Evolutionary conservation across 2,888 invertebrate genomes (phyloP).

Genomic region (Hirtodrosophila cameraria): DNA sequence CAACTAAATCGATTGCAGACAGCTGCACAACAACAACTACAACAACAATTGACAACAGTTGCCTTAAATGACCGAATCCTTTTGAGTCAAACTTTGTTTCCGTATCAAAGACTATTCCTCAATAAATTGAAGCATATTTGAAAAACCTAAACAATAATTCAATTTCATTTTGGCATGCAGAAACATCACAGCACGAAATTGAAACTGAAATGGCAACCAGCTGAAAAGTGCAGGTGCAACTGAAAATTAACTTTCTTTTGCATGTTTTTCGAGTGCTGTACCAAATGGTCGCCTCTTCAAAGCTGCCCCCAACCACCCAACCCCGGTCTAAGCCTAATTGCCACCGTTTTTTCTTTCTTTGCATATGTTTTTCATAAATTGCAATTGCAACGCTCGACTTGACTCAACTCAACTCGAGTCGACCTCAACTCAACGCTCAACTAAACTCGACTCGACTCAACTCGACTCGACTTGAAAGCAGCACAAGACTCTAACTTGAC

Average conservation of each 20-base stretch:
- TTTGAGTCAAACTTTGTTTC: conserved; percentile 44
- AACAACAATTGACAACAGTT: conserved; percentile 34
- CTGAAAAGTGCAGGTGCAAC: conserved; percentile 22
- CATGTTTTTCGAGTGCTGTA: conserved; percentile 42
- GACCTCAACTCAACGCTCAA: conserved; percentile 1
- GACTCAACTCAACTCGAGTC: conserved; percentile 4
- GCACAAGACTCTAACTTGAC: conserved; percentile 14
- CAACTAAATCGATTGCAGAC: conserved; percentile 65
- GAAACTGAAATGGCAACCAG: conserved; percentile 3
- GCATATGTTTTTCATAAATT: conserved; percentile 54
- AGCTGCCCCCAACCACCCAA: not conserved
- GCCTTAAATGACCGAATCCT: conserved; percentile 38
- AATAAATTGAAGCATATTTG: too few species aligned
- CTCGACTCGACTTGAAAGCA: not conserved
- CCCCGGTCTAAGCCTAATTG: conserved; percentile 47
- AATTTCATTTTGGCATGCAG: not conserved
- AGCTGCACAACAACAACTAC: conserved; percentile 3
- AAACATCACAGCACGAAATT: too few species aligned
- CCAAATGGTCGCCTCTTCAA: conserved; percentile 30
- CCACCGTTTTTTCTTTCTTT: conserved; percentile 33
- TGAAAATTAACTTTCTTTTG: conserved; percentile 38
- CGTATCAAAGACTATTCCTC: too few species aligned
- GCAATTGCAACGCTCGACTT: conserved; percentile 11
- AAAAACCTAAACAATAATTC: not conserved
- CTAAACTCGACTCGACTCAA: conserved; percentile 5